Conservation (phyloP, 2,797 vertebrate genomes). For the Arnoldichthys spilopterus region DNA sequence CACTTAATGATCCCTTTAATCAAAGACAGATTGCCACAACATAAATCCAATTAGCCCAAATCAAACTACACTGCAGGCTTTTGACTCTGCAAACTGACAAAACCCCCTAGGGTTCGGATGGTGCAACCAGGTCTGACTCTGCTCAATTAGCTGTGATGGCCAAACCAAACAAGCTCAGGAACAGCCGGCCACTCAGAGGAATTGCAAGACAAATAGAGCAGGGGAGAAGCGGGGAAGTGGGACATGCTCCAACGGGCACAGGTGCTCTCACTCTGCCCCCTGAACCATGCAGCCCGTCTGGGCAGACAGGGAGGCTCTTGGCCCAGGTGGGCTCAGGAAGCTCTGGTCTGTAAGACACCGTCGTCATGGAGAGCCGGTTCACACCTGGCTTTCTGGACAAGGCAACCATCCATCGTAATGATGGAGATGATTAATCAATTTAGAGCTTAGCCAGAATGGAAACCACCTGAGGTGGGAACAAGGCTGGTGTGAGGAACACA, state of each 20-base stretch:
- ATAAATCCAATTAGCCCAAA: slow-evolving; percentile 58
- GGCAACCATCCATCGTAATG: slow-evolving; percentile 43
- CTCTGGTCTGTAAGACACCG: slow-evolving; percentile 19
- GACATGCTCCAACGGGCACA: slow-evolving; percentile 61
- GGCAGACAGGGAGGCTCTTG: slow-evolving; percentile 31
- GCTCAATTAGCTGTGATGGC: slow-evolving; percentile 59
- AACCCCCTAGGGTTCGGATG: slow-evolving; percentile 26
- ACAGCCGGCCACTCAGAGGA: slow-evolving; percentile 46
- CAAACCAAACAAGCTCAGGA: slow-evolving; percentile 68
- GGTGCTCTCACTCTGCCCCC: slow-evolving; percentile 64
- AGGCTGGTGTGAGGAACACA: slow-evolving; percentile 11
- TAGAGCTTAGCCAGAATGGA: slow-evolving; percentile 40
- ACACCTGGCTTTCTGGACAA: slow-evolving; percentile 57
- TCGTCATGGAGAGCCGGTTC: slow-evolving; percentile 37
- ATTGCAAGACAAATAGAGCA: slow-evolving; percentile 57
- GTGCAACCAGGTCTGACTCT: slow-evolving; percentile 54
- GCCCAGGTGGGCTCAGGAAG: slow-evolving; percentile 46
- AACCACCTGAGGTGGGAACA: slow-evolving; percentile 50
- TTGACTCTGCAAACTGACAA: slow-evolving; percentile 18
- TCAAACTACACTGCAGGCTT: slow-evolving; percentile 31
- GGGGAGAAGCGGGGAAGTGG: slow-evolving; percentile 52
- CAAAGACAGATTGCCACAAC: slow-evolving; percentile 60
- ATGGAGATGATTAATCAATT: slow-evolving; percentile 53
- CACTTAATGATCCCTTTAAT: slow-evolving; percentile 58
- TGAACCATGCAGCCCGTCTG: slow-evolving; percentile 40